Evolutionary conservation across 2,113 vertebrate genomes (phyloP), one percentile per base, ranked within the genome.

Genomic region (Leiothrix lutea): DNA sequence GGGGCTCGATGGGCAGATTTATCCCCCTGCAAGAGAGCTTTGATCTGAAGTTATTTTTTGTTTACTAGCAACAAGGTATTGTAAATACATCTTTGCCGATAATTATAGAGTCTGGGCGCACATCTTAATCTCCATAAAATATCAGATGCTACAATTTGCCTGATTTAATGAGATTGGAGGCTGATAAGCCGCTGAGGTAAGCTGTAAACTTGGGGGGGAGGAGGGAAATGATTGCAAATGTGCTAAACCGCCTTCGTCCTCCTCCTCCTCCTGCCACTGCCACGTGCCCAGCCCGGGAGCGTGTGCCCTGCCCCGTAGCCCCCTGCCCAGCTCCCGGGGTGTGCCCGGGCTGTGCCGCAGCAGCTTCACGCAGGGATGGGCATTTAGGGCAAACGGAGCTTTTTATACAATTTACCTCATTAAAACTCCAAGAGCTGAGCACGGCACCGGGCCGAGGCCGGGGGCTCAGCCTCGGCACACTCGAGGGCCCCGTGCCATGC

Each of bases 71-170:
- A 96, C 96, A 95, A 92, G 86, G 96, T 82, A 88, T 91, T 96
- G 97, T 95, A 96, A 97, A 97, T 96, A 96, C 88, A 86, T 95
- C 95, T 80, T 91, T 84, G 92, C 91, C 21, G 64, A 92, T 96
- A 96, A 97, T 97, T 97, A 97, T 88, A 94, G 94, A 96, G 96
- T 86, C 96, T 83, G 86, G 83, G 91, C 5, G 94, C 92, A 21
- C 84, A 89, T 95, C 95, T 97, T 96, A 67, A 94, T 95, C 96
- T 97, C 96, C 94, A 95, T 94, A 96, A 97, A 95, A 93, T 90
- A 96, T 97, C 95, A 94, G 97, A 95, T 96, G 96, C 95, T 97
- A 93, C 97, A 96, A 94, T 97, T 97, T 97, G 94, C 95, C 94
- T 96, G 96, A 96, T 97, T 97, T 97, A 97, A 97, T 96, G 96